These are phyloP conservation scores for Trachelus stipa DNA, from an alignment of 2,888 invertebrate species.

Conservation along the genomic window DNA sequence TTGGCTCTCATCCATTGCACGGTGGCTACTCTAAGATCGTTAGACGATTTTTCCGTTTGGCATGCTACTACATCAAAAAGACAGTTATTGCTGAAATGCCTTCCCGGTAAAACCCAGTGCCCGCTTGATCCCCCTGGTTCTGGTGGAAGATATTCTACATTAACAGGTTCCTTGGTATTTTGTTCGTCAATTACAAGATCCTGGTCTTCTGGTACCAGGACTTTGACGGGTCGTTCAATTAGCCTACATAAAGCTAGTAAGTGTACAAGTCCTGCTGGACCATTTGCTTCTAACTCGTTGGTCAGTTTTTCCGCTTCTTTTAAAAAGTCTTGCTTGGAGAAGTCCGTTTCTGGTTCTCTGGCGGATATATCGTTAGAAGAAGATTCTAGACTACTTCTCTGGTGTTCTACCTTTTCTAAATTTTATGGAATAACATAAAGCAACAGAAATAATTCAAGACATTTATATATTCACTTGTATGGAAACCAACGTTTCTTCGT, in stretches of 20 bases:
- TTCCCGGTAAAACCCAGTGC: constrained; percentile 43
- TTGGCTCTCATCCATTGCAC: constrained; percentile 31
- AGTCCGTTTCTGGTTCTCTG: background rate
- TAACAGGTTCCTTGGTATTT: constrained; percentile 10
- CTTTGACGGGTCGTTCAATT: constrained; percentile 30
- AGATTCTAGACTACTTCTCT: background rate
- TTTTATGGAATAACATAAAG: background rate
- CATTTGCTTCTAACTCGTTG: constrained; percentile 34
- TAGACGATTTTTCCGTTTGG: constrained; percentile 32
- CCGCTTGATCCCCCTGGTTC: constrained; percentile 27
- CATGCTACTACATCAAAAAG: constrained; percentile 43
- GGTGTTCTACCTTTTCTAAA: background rate
- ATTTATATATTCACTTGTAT: background rate
- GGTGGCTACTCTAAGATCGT: constrained; percentile 29
- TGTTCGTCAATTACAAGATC: background rate
- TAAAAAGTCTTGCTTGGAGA: background rate
- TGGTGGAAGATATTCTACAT: constrained; percentile 38
- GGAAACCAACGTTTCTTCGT: background rate
- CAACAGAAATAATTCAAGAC: background rate
- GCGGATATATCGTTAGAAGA: background rate
- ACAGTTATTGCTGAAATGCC: constrained; percentile 45
- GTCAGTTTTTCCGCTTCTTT: constrained; percentile 25
- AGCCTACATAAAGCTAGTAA: constrained; percentile 33
- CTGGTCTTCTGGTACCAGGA: constrained; percentile 26
- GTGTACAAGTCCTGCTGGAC: constrained; percentile 40